Evolutionary conservation across 1,140 invertebrate genomes (phyloP).

Genomic region (Rhyzopertha dominica): DNA sequence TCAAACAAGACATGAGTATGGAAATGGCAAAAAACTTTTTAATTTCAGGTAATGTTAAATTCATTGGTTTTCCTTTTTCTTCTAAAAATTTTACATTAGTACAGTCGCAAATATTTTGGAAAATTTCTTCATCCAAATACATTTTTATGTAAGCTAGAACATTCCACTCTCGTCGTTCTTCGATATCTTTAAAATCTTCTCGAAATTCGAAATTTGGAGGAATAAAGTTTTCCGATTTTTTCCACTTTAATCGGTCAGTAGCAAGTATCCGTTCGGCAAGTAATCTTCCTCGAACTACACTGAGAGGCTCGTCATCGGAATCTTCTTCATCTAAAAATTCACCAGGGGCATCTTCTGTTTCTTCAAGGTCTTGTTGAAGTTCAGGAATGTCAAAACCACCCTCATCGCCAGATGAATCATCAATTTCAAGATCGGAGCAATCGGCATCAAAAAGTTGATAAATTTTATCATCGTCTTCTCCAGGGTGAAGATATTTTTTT

Average conservation of each 20-base stretch:
- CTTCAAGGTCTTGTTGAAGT: no score
- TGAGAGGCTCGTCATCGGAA: no score
- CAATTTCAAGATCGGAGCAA: no score
- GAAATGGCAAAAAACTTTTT: slow-evolving; percentile 19
- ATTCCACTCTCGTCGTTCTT: slow-evolving; percentile 10
- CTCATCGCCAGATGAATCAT: no score
- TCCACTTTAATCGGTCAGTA: no score
- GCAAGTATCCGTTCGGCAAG: slow-evolving; percentile 3
- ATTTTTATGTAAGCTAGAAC: slow-evolving; percentile 13
- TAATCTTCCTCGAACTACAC: slow-evolving; percentile 11
- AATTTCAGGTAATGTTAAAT: slow-evolving; percentile 17
- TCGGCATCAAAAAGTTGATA: no score
- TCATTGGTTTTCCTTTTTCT: slow-evolving; percentile 18
- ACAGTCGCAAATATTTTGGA: slow-evolving; percentile 19
- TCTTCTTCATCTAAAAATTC: no score
- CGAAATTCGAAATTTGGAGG: slow-evolving; percentile 11
- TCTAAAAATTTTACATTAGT: slow-evolving; percentile 20
- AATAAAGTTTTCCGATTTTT: slow-evolving; percentile 6
- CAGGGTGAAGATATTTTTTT: no score
- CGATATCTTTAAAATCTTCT: slow-evolving; percentile 9
- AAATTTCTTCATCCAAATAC: no score
- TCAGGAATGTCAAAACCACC: no score
- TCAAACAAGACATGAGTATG: slow-evolving; percentile 23
- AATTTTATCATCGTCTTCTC: no score
- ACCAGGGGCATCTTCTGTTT: no score